Percentiles rank a stretch among this genome's conserved stretches.
Conservation (phyloP, 2,113 vertebrate species). For the Macheiramphus alcinus region DNA sequence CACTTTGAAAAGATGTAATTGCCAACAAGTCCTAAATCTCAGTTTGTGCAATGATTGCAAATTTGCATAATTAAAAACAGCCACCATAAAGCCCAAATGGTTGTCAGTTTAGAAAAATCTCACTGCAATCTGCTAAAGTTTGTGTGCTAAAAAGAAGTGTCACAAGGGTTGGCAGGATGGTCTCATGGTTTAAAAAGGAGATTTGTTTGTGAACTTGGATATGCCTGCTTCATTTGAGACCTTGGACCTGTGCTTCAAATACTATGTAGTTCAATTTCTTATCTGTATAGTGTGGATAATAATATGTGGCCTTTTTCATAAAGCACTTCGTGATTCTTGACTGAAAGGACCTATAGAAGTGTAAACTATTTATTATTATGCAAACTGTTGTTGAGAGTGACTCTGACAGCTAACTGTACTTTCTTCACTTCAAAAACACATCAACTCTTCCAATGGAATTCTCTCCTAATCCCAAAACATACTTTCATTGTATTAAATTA, state of each 20-base stretch:
- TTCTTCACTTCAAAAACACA: background rate
- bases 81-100: background rate
- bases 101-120: background rate
- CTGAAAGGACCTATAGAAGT: background rate
- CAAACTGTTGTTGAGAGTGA: background rate
- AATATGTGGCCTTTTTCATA: background rate
- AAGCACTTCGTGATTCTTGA: background rate
- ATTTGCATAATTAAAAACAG: conserved; percentile 24
- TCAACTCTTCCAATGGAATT: background rate
- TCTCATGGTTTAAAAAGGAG: background rate
- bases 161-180: background rate
- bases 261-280: background rate
- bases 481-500: background rate
- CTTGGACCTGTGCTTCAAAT: background rate
- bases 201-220: background rate
- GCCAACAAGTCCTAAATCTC: background rate
- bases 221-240: background rate
- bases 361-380: background rate
- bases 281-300: background rate
- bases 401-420: background rate
- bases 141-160: background rate
- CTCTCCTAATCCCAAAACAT: background rate
- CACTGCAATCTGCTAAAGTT: conserved; percentile 9
- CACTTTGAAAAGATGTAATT: background rate
- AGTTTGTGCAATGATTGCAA: background rate